phyloP scores from a whole-genome alignment of 2,113 vertebrate genomes.

The Rhinolophus sinicus region DNA sequence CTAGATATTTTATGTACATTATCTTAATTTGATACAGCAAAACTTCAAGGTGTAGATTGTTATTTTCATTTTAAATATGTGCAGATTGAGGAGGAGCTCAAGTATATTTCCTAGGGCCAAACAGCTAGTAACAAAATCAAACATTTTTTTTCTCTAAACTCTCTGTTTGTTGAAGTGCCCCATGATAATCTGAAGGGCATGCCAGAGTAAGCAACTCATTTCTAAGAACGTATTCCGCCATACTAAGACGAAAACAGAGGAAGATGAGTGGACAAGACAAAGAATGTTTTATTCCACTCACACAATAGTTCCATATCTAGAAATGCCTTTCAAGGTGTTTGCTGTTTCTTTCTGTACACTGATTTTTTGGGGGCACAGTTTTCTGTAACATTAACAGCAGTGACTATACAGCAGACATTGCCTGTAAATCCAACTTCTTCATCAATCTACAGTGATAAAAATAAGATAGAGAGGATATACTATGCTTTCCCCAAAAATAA shows the following conservation, averaged over 20 bases:
- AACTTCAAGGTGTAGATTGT: neutral
- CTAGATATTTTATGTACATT: neutral
- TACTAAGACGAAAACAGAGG: neutral
- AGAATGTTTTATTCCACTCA: neutral
- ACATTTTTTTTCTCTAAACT: neutral
- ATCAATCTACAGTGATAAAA: neutral
- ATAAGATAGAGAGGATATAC: neutral
- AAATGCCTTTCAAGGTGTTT: neutral
- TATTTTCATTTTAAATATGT: neutral
- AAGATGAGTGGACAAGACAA: neutral
- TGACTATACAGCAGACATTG: neutral
- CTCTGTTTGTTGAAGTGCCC: neutral
- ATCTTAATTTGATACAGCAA: neutral
- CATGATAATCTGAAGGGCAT: neutral
- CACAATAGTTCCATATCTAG: neutral
- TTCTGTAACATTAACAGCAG: neutral
- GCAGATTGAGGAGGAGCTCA: neutral
- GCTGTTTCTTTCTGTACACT: neutral
- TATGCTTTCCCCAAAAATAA: too few relatives aligned
- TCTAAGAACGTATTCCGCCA: neutral
- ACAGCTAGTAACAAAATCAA: neutral
- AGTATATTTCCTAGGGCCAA: neutral
- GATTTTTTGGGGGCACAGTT: neutral
- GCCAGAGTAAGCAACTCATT: neutral
- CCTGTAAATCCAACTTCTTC: neutral